Percentiles rank a stretch among this genome's conserved stretches.
Conservation (phyloP, 2,113 vertebrate species). For the Danionella cerebrum region DNA sequence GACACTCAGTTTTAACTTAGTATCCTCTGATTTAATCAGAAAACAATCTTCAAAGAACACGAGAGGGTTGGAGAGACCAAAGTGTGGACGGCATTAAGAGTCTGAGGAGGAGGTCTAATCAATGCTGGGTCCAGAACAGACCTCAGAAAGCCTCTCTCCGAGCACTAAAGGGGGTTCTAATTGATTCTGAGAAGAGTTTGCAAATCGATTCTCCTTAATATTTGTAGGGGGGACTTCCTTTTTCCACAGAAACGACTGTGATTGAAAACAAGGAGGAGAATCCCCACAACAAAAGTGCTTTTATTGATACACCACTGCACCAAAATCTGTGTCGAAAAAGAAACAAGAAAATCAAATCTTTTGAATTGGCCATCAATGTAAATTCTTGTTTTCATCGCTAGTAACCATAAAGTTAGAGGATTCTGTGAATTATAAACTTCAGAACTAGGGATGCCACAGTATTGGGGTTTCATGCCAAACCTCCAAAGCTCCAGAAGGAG, state of each 20-base stretch:
- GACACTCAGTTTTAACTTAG: not conserved
- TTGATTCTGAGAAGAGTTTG: conserved; percentile 34
- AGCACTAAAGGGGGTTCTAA: conserved; percentile 21
- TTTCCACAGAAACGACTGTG: not conserved
- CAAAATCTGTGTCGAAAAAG: no score
- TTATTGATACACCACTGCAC: no score
- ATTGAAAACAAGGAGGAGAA: not conserved
- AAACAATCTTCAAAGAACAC: conserved; percentile 9
- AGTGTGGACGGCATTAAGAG: not conserved
- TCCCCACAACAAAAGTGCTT: not conserved
- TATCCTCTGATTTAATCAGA: conserved; percentile 13
- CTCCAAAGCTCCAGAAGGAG: not conserved
- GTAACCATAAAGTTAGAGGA: no score
- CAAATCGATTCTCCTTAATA: conserved; percentile 27
- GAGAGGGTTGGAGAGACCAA: not conserved
- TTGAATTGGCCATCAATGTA: no score
- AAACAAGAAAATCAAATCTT: no score
- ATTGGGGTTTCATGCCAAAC: not conserved
- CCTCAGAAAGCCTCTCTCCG: conserved; percentile 10
- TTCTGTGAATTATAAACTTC: no score
- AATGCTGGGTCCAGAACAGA: conserved; percentile 9
- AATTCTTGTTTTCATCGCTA: no score
- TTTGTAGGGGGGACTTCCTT: conserved; percentile 6
- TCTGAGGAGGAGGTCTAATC: conserved; percentile 23
- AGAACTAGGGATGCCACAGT: not conserved